These are phyloP conservation scores for Zaprionus obscuricornis DNA, from an alignment of 2,888 invertebrate species.

Conservation along the genomic window DNA sequence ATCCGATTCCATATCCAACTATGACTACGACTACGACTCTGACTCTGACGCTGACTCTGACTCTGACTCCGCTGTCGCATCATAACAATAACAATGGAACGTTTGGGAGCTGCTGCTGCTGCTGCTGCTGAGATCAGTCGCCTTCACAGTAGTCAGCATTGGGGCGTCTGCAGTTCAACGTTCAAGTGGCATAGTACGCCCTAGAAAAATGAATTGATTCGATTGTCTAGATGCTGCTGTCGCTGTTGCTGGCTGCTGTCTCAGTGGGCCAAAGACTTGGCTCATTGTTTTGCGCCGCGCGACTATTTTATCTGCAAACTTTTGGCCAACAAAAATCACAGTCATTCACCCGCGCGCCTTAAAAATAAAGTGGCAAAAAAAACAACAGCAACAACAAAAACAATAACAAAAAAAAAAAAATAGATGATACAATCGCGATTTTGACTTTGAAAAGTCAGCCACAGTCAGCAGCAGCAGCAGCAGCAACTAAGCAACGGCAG, in stretches of 20 bases:
- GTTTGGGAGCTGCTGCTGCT: conserved; percentile 45
- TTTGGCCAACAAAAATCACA: conserved; percentile 53
- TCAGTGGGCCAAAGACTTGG: conserved; percentile 47
- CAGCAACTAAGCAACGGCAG: conserved; percentile 12
- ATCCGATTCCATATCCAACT: too few species aligned
- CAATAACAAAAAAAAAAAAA: conserved; percentile 21
- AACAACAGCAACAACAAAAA: neutral
- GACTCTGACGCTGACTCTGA: conserved; percentile 8
- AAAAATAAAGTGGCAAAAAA: too few species aligned
- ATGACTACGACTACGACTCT: conserved; percentile 13
- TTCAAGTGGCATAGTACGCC: conserved; percentile 83
- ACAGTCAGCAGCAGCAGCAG: conserved; percentile 26
- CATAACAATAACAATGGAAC: conserved; percentile 62
- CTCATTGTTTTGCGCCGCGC: conserved; percentile 47
- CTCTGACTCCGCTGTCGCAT: conserved; percentile 39
- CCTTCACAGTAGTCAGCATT: conserved; percentile 81
- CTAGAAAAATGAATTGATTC: conserved; percentile 81
- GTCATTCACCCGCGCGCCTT: conserved; percentile 36
- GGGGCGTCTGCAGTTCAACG: conserved; percentile 83
- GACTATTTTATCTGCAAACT: conserved; percentile 62
- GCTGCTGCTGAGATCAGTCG: conserved; percentile 63
- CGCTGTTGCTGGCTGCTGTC: conserved; percentile 19
- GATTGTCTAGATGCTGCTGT: conserved; percentile 62
- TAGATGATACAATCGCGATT: conserved; percentile 80
- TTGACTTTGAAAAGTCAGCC: conserved; percentile 79